A percentile compares a stretch with the other conserved stretches of the same genome.
Conservation (phyloP, 1,140 invertebrate genomes). For the Bombus superbus region DNA sequence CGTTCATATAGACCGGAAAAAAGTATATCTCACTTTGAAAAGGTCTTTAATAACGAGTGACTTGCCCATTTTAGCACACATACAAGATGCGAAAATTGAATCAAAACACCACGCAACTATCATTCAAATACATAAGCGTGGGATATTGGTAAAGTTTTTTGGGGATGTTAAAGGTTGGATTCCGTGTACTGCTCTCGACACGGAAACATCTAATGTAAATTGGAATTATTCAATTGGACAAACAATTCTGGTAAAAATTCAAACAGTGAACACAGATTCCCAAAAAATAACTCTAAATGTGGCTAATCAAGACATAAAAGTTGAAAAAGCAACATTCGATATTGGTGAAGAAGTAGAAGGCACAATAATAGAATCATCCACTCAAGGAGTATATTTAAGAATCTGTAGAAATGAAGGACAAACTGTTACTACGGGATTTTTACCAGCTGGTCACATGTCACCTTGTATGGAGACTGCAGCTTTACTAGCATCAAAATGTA, state of each 20-base stretch:
- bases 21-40: slow-evolving; percentile 84
- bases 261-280: slow-evolving; percentile 74
- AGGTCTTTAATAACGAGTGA: slow-evolving; percentile 83
- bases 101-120: slow-evolving; percentile 84
- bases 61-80: slow-evolving; percentile 80
- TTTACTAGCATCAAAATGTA: slow-evolving; percentile 64
- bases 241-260: slow-evolving; percentile 83
- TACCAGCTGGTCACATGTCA: slow-evolving; percentile 77
- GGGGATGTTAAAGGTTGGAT: slow-evolving; percentile 84
- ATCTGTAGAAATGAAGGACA: slow-evolving; percentile 51
- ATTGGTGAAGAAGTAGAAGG: slow-evolving; percentile 76
- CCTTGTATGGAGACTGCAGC: slow-evolving; percentile 72
- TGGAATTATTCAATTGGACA: slow-evolving; percentile 85
- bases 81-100: slow-evolving; percentile 81
- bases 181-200: slow-evolving; percentile 81
- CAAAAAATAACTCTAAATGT: slow-evolving; percentile 80
- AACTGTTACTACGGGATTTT: slow-evolving; percentile 58
- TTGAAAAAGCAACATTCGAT: slow-evolving; percentile 44
- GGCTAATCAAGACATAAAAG: slow-evolving; percentile 47
- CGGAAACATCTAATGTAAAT: slow-evolving; percentile 78
- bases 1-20: slow-evolving; percentile 74
- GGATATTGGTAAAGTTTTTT: slow-evolving; percentile 85
- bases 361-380: slow-evolving; percentile 66
- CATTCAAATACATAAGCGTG: slow-evolving; percentile 78
- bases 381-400: slow-evolving; percentile 70